Evolutionary conservation across 2,113 vertebrate genomes (phyloP).

Genomic region (Thamnophis sirtalis): DNA sequence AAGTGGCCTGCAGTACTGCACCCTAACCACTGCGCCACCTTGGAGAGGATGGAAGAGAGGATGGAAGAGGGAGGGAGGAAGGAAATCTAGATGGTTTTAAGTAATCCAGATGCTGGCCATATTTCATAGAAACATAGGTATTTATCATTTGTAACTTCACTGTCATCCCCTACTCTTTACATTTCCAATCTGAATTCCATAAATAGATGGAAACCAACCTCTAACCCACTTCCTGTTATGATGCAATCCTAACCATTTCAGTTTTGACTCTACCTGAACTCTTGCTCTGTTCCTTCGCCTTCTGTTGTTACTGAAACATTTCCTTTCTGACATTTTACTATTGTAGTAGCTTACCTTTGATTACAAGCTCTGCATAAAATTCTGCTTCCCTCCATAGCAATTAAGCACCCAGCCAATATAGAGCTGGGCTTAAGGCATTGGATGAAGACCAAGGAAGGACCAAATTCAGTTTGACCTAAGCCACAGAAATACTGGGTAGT

Average conservation of each 20-base stretch:
- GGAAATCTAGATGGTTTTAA: conserved; percentile 50
- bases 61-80: not conserved
- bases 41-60: too few species aligned
- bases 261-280: conserved; percentile 43
- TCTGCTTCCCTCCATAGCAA: conserved; percentile 53
- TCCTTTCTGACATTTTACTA: conserved; percentile 29
- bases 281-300: not conserved
- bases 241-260: conserved; percentile 68
- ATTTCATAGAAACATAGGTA: conserved; percentile 73
- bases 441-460: not conserved
- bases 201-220: conserved; percentile 68
- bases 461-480: not conserved
- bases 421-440: not conserved
- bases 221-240: conserved; percentile 74
- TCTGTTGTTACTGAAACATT: conserved; percentile 58
- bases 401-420: conserved; percentile 9
- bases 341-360: conserved; percentile 66
- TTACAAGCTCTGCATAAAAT: conserved; percentile 52
- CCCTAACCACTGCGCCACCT: too few species aligned
- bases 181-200: conserved; percentile 77
- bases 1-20: too few species aligned
- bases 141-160: conserved; percentile 73
- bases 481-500: not conserved
- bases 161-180: conserved; percentile 66
- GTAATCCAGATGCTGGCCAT: conserved; percentile 74